phyloP scores from a whole-genome alignment of 2,113 vertebrate species.

The Parus major region DNA sequence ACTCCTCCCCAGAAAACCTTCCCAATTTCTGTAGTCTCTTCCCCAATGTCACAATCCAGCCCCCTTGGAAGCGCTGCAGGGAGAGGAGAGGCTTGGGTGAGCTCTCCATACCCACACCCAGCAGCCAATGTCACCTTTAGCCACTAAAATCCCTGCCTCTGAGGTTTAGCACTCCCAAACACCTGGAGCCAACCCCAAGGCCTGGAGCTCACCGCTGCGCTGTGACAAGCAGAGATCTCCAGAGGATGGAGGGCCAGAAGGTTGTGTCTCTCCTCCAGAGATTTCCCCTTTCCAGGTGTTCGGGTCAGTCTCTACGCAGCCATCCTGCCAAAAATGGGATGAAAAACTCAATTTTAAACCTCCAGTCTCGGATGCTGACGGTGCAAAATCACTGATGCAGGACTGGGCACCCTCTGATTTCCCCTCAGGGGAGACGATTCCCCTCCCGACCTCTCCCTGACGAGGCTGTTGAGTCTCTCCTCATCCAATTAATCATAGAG shows the following conservation, averaged over 20 bases:
- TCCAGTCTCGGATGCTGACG: accelerated
- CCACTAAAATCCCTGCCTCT: background rate
- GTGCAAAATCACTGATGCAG: accelerated
- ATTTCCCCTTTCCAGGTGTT: background rate
- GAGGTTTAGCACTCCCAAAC: background rate
- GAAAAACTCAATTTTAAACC: background rate
- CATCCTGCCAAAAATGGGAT: background rate
- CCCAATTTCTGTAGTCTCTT: background rate
- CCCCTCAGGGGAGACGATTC: background rate
- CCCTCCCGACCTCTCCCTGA: accelerated
- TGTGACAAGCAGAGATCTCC: accelerated
- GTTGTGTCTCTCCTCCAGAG: background rate
- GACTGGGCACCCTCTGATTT: accelerated
- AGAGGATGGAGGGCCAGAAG: accelerated
- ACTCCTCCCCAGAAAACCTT: background rate
- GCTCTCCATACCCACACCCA: background rate
- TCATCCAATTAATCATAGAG: background rate
- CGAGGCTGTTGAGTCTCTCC: background rate
- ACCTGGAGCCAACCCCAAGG: background rate
- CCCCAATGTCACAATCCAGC: accelerated
- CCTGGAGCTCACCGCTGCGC: background rate
- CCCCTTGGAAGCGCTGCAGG: accelerated
- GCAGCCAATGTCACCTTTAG: accelerated
- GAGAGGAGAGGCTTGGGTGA: background rate
- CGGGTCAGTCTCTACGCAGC: background rate